Percentiles rank a stretch among this genome's conserved stretches.
Conservation (phyloP, 1,140 invertebrate genomes). For the Trichoplusia ni region DNA sequence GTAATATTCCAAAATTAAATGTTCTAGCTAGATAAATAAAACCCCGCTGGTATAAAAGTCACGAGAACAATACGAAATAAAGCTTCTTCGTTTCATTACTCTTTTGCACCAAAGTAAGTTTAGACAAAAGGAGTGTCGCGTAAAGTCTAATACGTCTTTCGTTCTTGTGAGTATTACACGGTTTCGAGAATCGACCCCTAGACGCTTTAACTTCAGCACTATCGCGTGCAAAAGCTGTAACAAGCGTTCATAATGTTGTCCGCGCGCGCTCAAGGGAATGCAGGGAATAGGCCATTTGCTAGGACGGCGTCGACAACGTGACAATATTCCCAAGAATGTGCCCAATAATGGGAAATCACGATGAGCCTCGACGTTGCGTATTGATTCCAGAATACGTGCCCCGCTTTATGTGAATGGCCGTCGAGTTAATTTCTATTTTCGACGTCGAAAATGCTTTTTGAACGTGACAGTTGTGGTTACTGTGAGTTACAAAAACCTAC, state of each 20-base stretch:
- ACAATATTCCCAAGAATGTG: constrained; percentile 43
- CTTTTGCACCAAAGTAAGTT: constrained; percentile 1
- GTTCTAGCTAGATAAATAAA: not conserved
- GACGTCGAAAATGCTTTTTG: constrained; percentile 26
- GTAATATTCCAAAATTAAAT: constrained; percentile 17
- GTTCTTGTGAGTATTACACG: constrained; percentile 17
- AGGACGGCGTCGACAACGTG: constrained; percentile 32
- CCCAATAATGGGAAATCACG: constrained; percentile 40
- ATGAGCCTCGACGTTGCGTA: constrained; percentile 22
- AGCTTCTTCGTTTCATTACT: constrained; percentile 17
- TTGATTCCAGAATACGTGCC: constrained; percentile 35
- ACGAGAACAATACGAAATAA: not conserved
- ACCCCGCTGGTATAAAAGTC: not conserved
- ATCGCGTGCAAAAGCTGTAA: constrained; percentile 34
- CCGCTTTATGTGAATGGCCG: constrained; percentile 28
- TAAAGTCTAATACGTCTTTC: constrained; percentile 15
- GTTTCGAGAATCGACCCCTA: constrained; percentile 17
- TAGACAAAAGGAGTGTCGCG: not conserved
- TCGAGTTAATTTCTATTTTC: constrained; percentile 34
- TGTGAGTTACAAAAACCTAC: constrained; percentile 17
- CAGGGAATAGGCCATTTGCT: constrained; percentile 39
- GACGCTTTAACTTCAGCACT: constrained; percentile 20
- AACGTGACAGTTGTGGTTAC: constrained; percentile 30
- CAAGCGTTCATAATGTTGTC: constrained; percentile 40
- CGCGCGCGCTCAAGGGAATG: constrained; percentile 30